Conservation (phyloP, 2,113 vertebrate species). For the Anas platyrhynchos region DNA sequence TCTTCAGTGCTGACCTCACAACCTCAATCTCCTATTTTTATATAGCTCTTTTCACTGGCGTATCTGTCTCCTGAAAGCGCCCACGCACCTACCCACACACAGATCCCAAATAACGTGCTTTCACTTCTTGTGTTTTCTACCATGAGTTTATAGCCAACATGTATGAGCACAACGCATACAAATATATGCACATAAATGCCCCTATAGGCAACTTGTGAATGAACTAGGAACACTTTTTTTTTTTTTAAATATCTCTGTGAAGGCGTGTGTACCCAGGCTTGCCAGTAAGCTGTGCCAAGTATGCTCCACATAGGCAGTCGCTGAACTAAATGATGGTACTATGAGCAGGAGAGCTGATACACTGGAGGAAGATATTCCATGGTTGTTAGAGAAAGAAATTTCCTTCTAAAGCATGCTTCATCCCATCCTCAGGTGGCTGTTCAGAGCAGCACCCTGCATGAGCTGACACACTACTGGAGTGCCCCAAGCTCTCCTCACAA, state of each 20-base stretch:
- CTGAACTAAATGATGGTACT: background rate
- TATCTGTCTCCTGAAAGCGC: background rate
- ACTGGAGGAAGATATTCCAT: background rate
- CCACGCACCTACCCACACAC: rapidly evolving
- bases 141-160: rapidly evolving
- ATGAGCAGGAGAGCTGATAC: background rate
- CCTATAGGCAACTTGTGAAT: background rate
- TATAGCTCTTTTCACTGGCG: background rate
- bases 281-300: background rate
- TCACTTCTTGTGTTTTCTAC: background rate
- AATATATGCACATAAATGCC: background rate
- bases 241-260: background rate
- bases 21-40: background rate
- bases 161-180: background rate
- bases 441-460: background rate
- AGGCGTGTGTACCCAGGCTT: background rate
- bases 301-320: background rate
- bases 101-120: background rate
- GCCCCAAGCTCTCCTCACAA: background rate
- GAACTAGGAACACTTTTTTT: background rate
- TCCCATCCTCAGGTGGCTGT: background rate
- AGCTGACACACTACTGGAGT: background rate
- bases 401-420: background rate
- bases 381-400: background rate
- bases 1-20: background rate